These are phyloP conservation scores for Bryconaethiops microstoma DNA, from an alignment of 2,797 vertebrate species.

Conservation along the genomic window DNA sequence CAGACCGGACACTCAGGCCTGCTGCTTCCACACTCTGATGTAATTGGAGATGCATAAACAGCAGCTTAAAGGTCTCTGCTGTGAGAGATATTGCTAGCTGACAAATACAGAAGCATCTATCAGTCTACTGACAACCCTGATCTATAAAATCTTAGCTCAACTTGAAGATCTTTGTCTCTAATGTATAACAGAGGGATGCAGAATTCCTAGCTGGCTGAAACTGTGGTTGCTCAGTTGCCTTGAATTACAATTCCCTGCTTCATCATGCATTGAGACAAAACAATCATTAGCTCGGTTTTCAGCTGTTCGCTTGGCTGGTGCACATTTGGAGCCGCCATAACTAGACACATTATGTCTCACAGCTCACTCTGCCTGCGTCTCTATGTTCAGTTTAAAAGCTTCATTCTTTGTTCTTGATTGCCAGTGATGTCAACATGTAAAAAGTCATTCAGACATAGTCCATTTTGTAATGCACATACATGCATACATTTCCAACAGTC, in stretches of 20 bases:
- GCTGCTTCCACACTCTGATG: neutral
- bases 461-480: neutral
- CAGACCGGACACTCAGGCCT: neutral
- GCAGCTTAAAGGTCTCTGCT: neutral
- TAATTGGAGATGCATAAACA: constrained; percentile 28
- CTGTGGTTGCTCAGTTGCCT: neutral
- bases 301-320: constrained; percentile 12
- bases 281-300: constrained; percentile 1
- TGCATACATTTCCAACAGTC: neutral
- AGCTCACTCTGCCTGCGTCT: neutral
- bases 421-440: constrained; percentile 23
- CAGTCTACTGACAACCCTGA: neutral
- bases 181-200: constrained; percentile 22
- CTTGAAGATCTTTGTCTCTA: constrained; percentile 51
- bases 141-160: neutral
- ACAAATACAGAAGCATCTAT: constrained; percentile 31
- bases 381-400: neutral
- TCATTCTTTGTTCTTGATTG: constrained; percentile 35
- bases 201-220: neutral
- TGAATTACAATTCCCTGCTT: neutral
- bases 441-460: neutral
- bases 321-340: neutral
- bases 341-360: neutral
- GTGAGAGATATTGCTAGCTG: constrained; percentile 27
- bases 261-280: neutral